phyloP scores from a whole-genome alignment of 2,797 vertebrate species.

The Tokudaia muenninki region DNA sequence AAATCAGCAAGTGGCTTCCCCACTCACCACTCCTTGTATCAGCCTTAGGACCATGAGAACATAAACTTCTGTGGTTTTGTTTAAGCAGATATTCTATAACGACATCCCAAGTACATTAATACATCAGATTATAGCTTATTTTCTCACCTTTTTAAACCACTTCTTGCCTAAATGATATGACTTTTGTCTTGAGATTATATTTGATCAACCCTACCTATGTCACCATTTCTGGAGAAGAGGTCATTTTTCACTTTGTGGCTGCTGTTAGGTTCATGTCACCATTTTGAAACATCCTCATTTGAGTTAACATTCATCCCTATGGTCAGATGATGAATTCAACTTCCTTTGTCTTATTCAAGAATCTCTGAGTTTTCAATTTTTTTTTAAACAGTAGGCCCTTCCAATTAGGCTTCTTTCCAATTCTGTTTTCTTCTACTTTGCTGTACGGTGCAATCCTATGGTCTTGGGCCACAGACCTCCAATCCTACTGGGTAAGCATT shows the following conservation, averaged over 20 bases:
- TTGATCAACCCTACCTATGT: background rate
- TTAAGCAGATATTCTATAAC: background rate
- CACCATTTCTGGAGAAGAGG: background rate
- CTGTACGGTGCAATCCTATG: conserved; percentile 94
- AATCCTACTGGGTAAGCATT: conserved; percentile 92
- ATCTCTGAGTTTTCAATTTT: background rate
- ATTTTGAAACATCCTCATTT: background rate
- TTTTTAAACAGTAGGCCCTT: background rate
- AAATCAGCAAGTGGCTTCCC: background rate
- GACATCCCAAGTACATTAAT: background rate
- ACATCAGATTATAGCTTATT: background rate
- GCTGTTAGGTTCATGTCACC: background rate
- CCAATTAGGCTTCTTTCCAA: background rate
- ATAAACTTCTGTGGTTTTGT: background rate
- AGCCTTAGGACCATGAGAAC: background rate
- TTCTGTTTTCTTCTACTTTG: conserved; percentile 88
- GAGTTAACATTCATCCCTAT: background rate
- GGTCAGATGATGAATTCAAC: background rate
- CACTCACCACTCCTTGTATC: background rate
- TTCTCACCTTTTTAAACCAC: background rate
- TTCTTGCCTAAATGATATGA: background rate
- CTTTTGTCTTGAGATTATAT: background rate
- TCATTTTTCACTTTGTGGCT: background rate
- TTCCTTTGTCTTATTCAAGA: background rate
- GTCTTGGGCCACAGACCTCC: conserved; percentile 93